phyloP scores from a whole-genome alignment of 2,113 vertebrate species.

The Dolichallabes microphthalmus region DNA sequence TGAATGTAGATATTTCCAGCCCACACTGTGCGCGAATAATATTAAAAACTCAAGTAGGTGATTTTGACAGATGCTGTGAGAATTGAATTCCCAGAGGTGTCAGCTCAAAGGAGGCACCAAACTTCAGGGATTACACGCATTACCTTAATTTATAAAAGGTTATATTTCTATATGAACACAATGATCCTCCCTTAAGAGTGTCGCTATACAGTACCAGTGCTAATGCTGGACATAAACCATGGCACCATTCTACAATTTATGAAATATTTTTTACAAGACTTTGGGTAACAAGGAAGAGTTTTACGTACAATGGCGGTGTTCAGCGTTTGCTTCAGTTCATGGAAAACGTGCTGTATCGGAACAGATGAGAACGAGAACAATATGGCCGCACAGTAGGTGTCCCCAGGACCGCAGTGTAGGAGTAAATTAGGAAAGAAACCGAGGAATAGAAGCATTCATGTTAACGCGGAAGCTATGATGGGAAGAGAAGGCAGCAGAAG shows the following conservation, averaged over 20 bases:
- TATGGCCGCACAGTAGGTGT: constrained; percentile 37
- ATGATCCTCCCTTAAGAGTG: background rate
- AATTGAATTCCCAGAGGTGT: constrained; percentile 48
- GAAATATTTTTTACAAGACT: background rate
- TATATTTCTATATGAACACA: constrained; percentile 39
- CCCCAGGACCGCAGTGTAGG: constrained; percentile 4
- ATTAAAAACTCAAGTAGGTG: constrained; percentile 39
- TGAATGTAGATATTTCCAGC: constrained; percentile 30
- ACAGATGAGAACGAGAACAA: constrained; percentile 17
- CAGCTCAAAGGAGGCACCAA: constrained; percentile 36
- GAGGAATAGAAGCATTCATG: constrained; percentile 23
- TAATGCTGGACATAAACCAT: background rate
- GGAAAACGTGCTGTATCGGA: constrained; percentile 7
- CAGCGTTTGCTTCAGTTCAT: constrained; percentile 3
- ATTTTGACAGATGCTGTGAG: constrained; percentile 51
- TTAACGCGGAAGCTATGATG: constrained; percentile 37
- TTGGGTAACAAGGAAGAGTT: constrained; percentile 2
- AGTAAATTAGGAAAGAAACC: constrained; percentile 26
- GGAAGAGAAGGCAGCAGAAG: constrained; percentile 57
- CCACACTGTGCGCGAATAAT: constrained; percentile 32
- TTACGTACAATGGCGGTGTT: background rate
- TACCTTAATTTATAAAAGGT: constrained; percentile 53
- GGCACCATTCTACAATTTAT: background rate
- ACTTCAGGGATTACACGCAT: constrained; percentile 36
- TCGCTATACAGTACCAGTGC: background rate